Conservation (phyloP, 2,888 invertebrate species). For the Cephus pulcher region DNA sequence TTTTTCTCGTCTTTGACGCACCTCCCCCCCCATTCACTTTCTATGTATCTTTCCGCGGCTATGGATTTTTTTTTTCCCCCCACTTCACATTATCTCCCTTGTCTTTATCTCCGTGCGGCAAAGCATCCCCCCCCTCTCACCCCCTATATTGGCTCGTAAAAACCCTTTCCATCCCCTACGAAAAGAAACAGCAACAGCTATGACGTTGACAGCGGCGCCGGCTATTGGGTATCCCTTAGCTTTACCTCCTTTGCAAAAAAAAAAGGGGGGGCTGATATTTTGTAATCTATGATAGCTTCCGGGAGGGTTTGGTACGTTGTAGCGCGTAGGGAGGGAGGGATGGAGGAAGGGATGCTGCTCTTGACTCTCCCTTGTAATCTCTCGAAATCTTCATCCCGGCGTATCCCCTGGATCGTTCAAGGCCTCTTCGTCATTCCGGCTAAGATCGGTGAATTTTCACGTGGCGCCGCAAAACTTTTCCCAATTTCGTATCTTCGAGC, state of each 20-base stretch:
- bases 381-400: conserved; percentile 16
- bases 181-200: not conserved
- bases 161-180: not conserved
- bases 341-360: not conserved
- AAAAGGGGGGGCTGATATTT: conserved; percentile 15
- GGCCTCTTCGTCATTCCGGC: not conserved
- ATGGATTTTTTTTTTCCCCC: too few species aligned
- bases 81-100: conserved; percentile 8
- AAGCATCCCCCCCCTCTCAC: not conserved
- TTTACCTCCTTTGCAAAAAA: not conserved
- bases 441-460: not conserved
- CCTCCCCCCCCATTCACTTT: too few species aligned
- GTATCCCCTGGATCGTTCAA: not conserved
- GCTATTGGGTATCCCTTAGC: not conserved
- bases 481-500: not conserved
- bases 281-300: conserved; percentile 20
- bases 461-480: not conserved
- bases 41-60: too few species aligned
- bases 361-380: conserved; percentile 12
- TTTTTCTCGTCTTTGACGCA: not conserved
- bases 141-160: conserved; percentile 5
- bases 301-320: not conserved
- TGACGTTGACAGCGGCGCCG: not conserved
- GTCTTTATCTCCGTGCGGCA: conserved; percentile 14
- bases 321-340: not conserved